Evolutionary conservation across 2,888 invertebrate species (phyloP).

Genomic region (Deilephila elpenor): DNA sequence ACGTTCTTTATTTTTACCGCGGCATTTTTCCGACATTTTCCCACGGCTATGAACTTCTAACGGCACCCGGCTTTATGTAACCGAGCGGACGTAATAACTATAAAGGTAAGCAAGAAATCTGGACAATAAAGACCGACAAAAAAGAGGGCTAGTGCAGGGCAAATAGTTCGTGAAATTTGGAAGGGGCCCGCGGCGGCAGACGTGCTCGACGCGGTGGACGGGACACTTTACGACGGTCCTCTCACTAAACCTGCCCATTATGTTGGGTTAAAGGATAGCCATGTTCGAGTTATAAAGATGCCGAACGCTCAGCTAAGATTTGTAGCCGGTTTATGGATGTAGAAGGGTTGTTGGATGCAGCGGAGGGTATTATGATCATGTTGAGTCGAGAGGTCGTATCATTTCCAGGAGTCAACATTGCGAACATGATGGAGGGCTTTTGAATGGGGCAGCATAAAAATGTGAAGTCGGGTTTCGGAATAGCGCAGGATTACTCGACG

Average conservation of each 20-base stretch:
- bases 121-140: constrained; percentile 83
- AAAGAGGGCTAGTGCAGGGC: constrained; percentile 80
- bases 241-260: constrained; percentile 83
- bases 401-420: constrained; percentile 81
- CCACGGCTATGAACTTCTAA: constrained; percentile 84
- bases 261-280: constrained; percentile 83
- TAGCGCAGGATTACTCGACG: constrained; percentile 18
- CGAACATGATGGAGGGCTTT: constrained; percentile 76
- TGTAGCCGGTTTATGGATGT: constrained; percentile 81
- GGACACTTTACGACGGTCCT: constrained; percentile 83
- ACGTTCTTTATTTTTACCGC: constrained; percentile 42
- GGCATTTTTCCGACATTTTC: constrained; percentile 64
- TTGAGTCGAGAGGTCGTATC: constrained; percentile 79
- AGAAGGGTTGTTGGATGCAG: constrained; percentile 81
- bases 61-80: constrained; percentile 81
- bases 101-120: constrained; percentile 84
- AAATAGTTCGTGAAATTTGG: constrained; percentile 84
- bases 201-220: constrained; percentile 55
- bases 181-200: constrained; percentile 68
- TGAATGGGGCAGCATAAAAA: constrained; percentile 65
- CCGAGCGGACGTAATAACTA: constrained; percentile 83
- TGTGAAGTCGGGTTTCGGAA: constrained; percentile 56
- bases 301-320: constrained; percentile 79
- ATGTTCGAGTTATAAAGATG: constrained; percentile 81
- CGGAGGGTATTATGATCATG: constrained; percentile 80